These are phyloP conservation scores for Thamnophis sirtalis DNA, from an alignment of 2,113 vertebrate genomes.

Conservation along the genomic window DNA sequence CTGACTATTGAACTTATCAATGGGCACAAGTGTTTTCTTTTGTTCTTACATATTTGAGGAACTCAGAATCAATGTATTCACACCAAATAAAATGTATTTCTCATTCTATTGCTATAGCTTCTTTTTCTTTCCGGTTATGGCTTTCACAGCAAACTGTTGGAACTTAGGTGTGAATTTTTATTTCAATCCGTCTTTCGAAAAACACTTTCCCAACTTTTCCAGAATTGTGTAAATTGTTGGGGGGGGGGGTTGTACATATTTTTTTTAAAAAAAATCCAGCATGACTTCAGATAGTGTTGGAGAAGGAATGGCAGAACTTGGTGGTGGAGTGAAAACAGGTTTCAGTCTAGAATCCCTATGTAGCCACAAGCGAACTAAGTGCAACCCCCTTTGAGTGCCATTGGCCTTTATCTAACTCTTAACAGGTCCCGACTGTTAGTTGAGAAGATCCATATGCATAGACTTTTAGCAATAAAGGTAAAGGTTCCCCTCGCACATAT, in stretches of 20 bases:
- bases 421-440: neutral
- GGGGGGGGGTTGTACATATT: neutral
- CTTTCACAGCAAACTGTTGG: neutral
- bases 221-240: neutral
- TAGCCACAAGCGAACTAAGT: neutral
- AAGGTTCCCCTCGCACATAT: too few species aligned
- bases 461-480: neutral
- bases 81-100: neutral
- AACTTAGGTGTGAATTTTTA: neutral
- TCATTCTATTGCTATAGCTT: neutral
- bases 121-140: neutral
- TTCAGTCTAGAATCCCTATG: neutral
- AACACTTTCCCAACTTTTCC: neutral
- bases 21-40: neutral
- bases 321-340: neutral
- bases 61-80: neutral
- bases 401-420: neutral
- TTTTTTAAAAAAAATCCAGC: neutral
- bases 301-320: neutral
- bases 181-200: neutral
- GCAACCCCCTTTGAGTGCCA: neutral
- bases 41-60: neutral
- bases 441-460: neutral
- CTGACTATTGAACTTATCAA: neutral
- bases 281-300: neutral